A percentile compares a stretch with the other conserved stretches of the same genome.
Evolutionary conservation across 2,888 invertebrate species (phyloP).

Genomic region (Thysanoteuthis rhombus): DNA sequence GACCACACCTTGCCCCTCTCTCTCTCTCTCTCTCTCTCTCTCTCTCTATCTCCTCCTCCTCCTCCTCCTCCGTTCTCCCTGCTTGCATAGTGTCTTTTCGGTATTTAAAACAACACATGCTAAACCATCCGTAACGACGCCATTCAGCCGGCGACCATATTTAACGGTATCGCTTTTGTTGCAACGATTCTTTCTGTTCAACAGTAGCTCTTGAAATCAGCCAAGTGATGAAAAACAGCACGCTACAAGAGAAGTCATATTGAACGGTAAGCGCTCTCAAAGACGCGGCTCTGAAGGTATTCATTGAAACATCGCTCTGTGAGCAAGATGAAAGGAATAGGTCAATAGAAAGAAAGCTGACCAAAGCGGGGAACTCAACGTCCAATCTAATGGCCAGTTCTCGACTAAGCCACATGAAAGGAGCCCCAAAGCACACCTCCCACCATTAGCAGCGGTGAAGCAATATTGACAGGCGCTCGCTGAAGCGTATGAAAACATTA

Average conservation of each 20-base stretch:
- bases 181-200: background rate
- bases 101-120: background rate
- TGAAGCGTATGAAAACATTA: background rate
- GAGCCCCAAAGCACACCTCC: background rate
- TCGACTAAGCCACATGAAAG: background rate
- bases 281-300: background rate
- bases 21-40: background rate
- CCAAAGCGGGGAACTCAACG: background rate
- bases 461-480: background rate
- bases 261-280: constrained; percentile 12
- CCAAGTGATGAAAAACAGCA: background rate
- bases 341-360: background rate
- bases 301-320: background rate
- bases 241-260: constrained; percentile 12
- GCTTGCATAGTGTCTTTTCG: background rate
- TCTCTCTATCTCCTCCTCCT: background rate
- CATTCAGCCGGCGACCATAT: background rate
- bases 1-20: no score
- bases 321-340: background rate
- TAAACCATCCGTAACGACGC: background rate
- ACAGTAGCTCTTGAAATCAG: background rate
- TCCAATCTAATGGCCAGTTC: constrained; percentile 12
- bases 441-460: background rate
- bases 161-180: background rate
- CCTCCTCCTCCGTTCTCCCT: background rate